phyloP scores from a whole-genome alignment of 2,797 vertebrate species.

The Cyprinodon diabolis region DNA sequence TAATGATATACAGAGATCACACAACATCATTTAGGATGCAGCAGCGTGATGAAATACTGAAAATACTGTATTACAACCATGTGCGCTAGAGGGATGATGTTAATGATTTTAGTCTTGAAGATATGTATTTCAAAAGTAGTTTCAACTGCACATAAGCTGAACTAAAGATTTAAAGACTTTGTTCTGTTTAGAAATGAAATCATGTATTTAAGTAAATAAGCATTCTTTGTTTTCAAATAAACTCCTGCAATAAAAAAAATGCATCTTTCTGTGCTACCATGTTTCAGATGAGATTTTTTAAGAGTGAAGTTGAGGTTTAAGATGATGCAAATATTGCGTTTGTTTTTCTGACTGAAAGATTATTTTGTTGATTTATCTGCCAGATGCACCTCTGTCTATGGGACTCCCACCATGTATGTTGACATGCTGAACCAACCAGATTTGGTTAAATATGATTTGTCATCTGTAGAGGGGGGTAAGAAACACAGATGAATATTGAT shows the following conservation, averaged over 20 bases:
- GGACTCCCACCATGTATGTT: constrained; percentile 93
- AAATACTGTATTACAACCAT: too few species aligned
- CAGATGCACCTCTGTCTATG: constrained; percentile 84
- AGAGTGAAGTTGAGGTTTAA: neutral
- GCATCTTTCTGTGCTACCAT: neutral
- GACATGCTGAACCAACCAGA: constrained; percentile 87
- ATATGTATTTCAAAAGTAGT: too few species aligned
- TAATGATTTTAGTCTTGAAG: too few species aligned
- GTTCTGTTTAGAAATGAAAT: neutral
- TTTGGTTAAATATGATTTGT: constrained; percentile 81
- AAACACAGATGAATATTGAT: neutral
- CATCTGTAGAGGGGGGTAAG: constrained; percentile 84
- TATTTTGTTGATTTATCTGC: constrained; percentile 1
- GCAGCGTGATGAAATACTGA: too few species aligned
- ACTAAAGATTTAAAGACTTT: too few species aligned
- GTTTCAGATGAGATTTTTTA: too few species aligned
- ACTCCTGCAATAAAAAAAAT: neutral
- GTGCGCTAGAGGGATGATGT: too few species aligned
- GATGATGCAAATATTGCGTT: neutral
- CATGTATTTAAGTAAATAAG: too few species aligned
- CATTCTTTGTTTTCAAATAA: neutral
- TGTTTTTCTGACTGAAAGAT: neutral
- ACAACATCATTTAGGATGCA: too few species aligned
- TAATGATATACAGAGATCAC: too few species aligned
- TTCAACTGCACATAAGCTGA: too few species aligned